phyloP scores from a whole-genome alignment of 2,888 invertebrate species.

The Dasysyrphus tricinctus region DNA sequence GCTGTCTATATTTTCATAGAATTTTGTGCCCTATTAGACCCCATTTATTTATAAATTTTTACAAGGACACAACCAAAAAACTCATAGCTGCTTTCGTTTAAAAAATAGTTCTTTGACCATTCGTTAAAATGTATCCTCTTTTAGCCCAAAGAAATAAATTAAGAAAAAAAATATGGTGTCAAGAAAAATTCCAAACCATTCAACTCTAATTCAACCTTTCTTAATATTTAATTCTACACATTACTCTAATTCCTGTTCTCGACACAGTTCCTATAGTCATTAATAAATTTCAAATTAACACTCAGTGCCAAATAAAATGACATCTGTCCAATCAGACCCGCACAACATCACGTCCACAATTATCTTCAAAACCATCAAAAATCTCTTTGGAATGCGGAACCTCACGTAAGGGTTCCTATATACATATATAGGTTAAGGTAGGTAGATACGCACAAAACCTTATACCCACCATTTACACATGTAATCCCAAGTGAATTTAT shows the following conservation, averaged over 20 bases:
- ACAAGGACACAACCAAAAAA: no score
- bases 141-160: no score
- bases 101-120: no score
- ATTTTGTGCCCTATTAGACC: no score
- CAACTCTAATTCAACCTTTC: not conserved
- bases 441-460: not conserved
- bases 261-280: not conserved
- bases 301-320: slow-evolving; percentile 25
- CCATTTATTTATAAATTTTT: no score
- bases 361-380: slow-evolving; percentile 40
- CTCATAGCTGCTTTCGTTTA: no score
- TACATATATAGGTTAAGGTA: no score
- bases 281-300: slow-evolving; percentile 38
- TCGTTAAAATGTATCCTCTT: no score
- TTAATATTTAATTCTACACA: not conserved
- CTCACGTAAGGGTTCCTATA: slow-evolving; percentile 10
- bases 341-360: slow-evolving; percentile 9
- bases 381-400: slow-evolving; percentile 69
- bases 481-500: slow-evolving; percentile 70
- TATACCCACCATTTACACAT: slow-evolving; percentile 41
- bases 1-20: no score
- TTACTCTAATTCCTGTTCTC: not conserved
- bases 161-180: no score
- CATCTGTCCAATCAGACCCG: slow-evolving; percentile 51
- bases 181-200: not conserved